phyloP scores from a whole-genome alignment of 2,888 invertebrate species.

The Stictocephala bisonia region DNA sequence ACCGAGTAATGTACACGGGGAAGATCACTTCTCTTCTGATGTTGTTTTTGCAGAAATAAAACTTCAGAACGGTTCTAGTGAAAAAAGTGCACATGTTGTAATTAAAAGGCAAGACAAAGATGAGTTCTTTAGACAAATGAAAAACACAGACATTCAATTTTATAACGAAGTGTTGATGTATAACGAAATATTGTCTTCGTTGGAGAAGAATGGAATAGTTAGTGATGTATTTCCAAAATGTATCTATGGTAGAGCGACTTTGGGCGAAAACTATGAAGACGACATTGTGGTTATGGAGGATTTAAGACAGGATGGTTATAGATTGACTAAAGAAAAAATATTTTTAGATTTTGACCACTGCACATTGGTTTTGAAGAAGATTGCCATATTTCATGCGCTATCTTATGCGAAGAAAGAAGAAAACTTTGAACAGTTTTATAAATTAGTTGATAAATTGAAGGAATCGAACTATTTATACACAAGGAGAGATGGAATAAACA shows the following conservation, averaged over 20 bases:
- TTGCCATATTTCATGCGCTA: constrained; percentile 58
- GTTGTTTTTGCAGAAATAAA: no score
- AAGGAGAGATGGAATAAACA: no score
- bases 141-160: no score
- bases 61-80: no score
- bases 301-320: constrained; percentile 45
- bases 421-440: not conserved
- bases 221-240: constrained; percentile 50
- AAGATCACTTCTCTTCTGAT: no score
- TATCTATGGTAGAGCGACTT: constrained; percentile 43
- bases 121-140: no score
- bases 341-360: constrained; percentile 56
- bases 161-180: constrained; percentile 54
- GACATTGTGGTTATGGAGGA: constrained; percentile 55
- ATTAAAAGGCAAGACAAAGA: no score
- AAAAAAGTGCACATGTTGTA: no score
- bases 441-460: not conserved
- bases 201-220: constrained; percentile 38
- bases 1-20: no score
- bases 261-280: constrained; percentile 14
- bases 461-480: not conserved
- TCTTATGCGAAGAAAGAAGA: constrained; percentile 54
- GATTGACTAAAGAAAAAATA: constrained; percentile 37
- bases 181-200: constrained; percentile 51
- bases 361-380: constrained; percentile 49